Evolutionary conservation across 2,113 vertebrate species (phyloP), one percentile per base, ranked within the genome.

Genomic region (Pristiophorus japonicus): DNA sequence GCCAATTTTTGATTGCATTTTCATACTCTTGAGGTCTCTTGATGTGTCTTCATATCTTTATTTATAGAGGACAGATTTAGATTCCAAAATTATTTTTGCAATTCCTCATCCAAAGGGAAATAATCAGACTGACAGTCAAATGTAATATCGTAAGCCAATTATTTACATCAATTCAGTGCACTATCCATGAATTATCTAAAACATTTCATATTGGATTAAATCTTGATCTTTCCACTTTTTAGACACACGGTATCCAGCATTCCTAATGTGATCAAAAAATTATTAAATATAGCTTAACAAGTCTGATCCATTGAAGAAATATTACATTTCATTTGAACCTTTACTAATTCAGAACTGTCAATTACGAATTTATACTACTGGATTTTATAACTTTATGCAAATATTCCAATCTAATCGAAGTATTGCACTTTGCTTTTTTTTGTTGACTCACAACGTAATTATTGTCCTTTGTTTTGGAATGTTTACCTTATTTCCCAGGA

Each of bases 1-100:
- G 30, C 93, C 42, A 47, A 94, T 94, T 94, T 94, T 94, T 70
- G 93, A 94, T 94, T 70, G 65, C 66, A 94, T 94, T 73, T 59
- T 94, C 66, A 94, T 65, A 63, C 27, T 70, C 42, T 47, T 94
- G 93, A 94, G 27, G 34, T 63, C 88, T 91, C 88, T 6, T 1
- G 59, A 91, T 91, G 34, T 38, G 63, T 63, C 88, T 62, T 63
- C 55, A 91, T 63, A 94, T 47, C 63, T 94, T 94, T 42, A 94
- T 94, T 94, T 94, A 94, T 94, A 30, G 62, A 30, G 24, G 92
- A 42, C 38, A 27, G 93, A 70, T 94, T 94, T 73, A 45, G 24
- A 73, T 94, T 94, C 24, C 22, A 27, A 70, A 94, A 70, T 94
- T 67, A 94, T 94, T 94, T 94, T 94, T 67, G 93, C 51, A 94